These are phyloP conservation scores for Macrostomum cliftonense DNA, from an alignment of 2,888 invertebrate genomes.

Conservation along the genomic window DNA sequence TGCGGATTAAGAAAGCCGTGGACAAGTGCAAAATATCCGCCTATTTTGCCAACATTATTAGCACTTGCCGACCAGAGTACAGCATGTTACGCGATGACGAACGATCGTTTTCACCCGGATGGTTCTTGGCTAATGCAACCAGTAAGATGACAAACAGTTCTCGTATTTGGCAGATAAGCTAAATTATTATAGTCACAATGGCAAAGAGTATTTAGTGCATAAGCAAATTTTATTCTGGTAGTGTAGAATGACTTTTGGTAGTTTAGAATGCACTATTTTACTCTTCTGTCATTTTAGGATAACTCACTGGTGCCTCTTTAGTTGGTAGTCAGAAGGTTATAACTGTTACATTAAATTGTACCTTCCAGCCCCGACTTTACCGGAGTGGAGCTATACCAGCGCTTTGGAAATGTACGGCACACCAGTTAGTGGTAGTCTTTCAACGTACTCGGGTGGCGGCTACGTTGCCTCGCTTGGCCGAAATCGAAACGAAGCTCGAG, in stretches of 20 bases:
- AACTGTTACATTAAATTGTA: too few species aligned
- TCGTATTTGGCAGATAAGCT: too few species aligned
- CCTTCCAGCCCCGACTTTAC: not conserved
- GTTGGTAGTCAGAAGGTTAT: too few species aligned
- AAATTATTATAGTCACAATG: too few species aligned
- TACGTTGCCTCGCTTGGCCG: constrained; percentile 14
- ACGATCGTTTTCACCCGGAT: not conserved
- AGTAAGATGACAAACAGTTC: too few species aligned
- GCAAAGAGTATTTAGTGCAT: too few species aligned
- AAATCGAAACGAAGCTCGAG: constrained; percentile 5
- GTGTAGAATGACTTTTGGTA: too few species aligned
- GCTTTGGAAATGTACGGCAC: constrained; percentile 7
- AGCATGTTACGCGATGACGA: not conserved
- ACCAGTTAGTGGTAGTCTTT: constrained; percentile 9
- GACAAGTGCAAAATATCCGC: too few species aligned
- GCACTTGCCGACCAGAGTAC: constrained; percentile 1
- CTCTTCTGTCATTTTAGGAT: too few species aligned
- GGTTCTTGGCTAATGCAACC: not conserved
- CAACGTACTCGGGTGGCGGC: constrained; percentile 14
- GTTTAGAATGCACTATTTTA: too few species aligned
- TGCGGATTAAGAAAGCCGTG: not conserved
- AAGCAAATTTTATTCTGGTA: too few species aligned
- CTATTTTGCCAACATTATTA: not conserved
- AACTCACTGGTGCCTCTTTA: too few species aligned
- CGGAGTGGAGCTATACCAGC: constrained; percentile 10